Conservation (phyloP, 1,140 invertebrate genomes). For the Drosophila kikkawai region DNA sequence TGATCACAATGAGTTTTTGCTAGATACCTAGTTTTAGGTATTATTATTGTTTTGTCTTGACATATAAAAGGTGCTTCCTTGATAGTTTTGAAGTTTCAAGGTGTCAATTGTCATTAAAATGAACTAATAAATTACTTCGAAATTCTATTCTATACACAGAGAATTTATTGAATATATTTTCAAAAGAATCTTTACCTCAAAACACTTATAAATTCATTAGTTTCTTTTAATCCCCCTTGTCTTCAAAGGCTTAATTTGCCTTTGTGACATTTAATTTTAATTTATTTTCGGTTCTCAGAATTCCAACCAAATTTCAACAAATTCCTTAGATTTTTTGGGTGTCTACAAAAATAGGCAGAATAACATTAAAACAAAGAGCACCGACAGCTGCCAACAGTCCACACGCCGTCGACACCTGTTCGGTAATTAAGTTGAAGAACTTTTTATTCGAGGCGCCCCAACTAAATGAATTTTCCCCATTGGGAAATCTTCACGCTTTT, state of each 20-base stretch:
- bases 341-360: conserved; percentile 1
- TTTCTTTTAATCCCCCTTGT: background rate
- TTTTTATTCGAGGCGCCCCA: conserved; percentile 12
- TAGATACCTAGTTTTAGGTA: no score
- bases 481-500: conserved; percentile 7
- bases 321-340: conserved; percentile 17
- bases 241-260: background rate
- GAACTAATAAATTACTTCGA: background rate
- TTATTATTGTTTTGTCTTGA: background rate
- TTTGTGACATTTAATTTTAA: conserved; percentile 5
- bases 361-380: conserved; percentile 7
- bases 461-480: conserved; percentile 35
- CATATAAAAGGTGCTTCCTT: background rate
- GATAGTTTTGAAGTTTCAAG: background rate
- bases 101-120: no score
- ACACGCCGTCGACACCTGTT: conserved; percentile 50
- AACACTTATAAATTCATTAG: background rate
- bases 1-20: no score
- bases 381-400: conserved; percentile 37
- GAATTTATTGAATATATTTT: background rate
- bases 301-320: conserved; percentile 1
- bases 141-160: background rate
- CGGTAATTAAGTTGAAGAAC: conserved; percentile 32
- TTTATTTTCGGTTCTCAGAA: background rate
- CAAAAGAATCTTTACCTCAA: background rate